Conservation (phyloP, 2,113 vertebrate genomes). For the Maylandia zebra region DNA sequence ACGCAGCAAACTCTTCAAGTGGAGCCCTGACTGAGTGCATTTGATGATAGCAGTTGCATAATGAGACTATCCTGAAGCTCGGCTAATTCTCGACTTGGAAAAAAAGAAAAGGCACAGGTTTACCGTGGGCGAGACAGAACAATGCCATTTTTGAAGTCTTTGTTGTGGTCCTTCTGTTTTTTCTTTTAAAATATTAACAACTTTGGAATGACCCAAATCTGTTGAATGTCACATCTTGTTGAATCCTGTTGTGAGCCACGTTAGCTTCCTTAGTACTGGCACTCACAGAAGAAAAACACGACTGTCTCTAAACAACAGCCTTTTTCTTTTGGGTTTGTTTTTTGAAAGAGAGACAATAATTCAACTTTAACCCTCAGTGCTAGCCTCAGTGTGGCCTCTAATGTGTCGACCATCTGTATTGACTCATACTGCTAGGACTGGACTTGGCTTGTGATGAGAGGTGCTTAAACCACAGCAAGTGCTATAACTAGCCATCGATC, state of each 20-base stretch:
- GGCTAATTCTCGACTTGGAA: conserved; percentile 1
- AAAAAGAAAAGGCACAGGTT: conserved; percentile 26
- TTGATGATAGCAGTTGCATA: conserved; percentile 34
- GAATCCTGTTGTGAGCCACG: neutral
- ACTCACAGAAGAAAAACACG: neutral
- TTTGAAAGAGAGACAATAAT: neutral
- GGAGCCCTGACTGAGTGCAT: conserved; percentile 12
- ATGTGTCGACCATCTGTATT: neutral
- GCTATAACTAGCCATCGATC: conserved; percentile 48
- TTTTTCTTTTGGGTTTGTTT: neutral
- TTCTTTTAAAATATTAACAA: conserved; percentile 29
- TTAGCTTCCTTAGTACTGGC: neutral
- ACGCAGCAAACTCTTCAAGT: conserved; percentile 28
- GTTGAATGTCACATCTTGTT: conserved; percentile 3
- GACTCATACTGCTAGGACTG: neutral
- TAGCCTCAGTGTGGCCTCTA: neutral
- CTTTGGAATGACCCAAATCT: conserved; percentile 1
- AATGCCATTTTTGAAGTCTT: conserved; percentile 30
- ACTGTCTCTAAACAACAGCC: neutral
- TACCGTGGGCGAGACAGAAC: conserved; percentile 22
- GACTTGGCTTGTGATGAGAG: neutral
- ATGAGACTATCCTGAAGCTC: conserved; percentile 24
- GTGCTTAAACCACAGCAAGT: conserved; percentile 19
- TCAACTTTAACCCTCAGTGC: neutral
- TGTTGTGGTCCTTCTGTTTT: conserved; percentile 10